phyloP scores from a whole-genome alignment of 2,888 invertebrate species.

The Troilus luridus region DNA sequence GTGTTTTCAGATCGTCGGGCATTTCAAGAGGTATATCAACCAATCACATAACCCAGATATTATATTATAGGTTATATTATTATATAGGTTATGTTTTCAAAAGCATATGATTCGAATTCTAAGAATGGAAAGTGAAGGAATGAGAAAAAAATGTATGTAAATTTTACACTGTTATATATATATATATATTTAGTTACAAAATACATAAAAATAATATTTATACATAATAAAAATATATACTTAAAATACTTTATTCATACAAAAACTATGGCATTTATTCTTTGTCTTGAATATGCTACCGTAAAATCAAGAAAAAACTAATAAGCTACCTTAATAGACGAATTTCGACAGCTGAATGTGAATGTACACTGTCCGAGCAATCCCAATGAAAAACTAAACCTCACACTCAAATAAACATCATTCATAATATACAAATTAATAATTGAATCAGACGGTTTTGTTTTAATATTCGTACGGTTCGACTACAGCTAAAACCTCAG shows the following conservation, averaged over 20 bases:
- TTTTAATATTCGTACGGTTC: background rate
- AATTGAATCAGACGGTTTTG: background rate
- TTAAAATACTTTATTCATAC: constrained; percentile 30
- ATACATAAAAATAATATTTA: constrained; percentile 44
- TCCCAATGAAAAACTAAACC: background rate
- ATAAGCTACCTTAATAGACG: background rate
- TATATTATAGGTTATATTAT: background rate
- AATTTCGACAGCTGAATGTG: background rate
- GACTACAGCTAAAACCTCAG: background rate
- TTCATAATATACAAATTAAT: background rate
- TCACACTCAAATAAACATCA: background rate
- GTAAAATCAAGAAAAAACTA: background rate
- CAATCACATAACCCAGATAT: no score
- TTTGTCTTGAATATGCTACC: constrained; percentile 4
- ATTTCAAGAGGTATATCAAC: background rate
- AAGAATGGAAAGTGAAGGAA: background rate
- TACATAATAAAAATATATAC: constrained; percentile 41
- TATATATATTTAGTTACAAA: constrained; percentile 42
- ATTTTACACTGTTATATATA: background rate
- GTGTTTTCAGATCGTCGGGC: background rate
- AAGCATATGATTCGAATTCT: background rate
- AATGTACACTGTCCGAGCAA: background rate
- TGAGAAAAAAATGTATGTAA: background rate
- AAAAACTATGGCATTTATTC: constrained; percentile 6
- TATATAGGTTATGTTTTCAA: background rate